Evolutionary conservation across 2,113 vertebrate genomes (phyloP), one percentile per base, ranked within the genome.

Genomic region (Synodontis membranacea): DNA sequence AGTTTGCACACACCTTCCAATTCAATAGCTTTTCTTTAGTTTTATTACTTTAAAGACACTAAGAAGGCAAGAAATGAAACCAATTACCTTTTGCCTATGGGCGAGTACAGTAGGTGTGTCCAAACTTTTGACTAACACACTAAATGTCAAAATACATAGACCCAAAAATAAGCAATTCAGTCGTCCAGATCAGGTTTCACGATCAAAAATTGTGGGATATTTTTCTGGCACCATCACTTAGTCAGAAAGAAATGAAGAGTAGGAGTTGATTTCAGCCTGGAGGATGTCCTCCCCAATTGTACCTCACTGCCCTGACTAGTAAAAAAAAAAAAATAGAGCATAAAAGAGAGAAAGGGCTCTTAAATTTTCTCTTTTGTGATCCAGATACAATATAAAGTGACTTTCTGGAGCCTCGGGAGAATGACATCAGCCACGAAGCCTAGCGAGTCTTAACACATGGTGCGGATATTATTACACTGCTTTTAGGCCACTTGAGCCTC

Each of bases 401-500:
- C 83, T 80, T 86, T 75, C 81, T 74, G n/a, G 74, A 6, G 64
- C 66, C 79, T 84, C 81, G 25, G 39, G 52, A 87, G 64, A 85
- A 50, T 83, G 62, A 84, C 81, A 70, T 90, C 86, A 88, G 58
- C 34, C 23, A 21, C 54, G 50, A 66, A 54, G 75, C 79, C 44
- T 46, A n/a, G 86, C 83, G 76, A 80, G 62, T 56, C 44, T 62
- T 70, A 80, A 74, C 78, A 25, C 52, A 85, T 10, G 15, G 64
- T 39, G 64, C 50, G 39, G 64, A 80, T 52, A 76, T 64, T 84
- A 56, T 84, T 87, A 86, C 75, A 58, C 39, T 66, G 48, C 81
- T 85, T 42, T 81, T 79, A 52, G 85, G 82, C 79, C 89, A 87
- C 70, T 86, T 78, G 64, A 89, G 64, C 84, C 85, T 70, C 82